Percentiles rank a stretch among this genome's conserved stretches.
phyloP scores from a whole-genome alignment of 2,888 invertebrate species.

The Epiblema foenella region DNA sequence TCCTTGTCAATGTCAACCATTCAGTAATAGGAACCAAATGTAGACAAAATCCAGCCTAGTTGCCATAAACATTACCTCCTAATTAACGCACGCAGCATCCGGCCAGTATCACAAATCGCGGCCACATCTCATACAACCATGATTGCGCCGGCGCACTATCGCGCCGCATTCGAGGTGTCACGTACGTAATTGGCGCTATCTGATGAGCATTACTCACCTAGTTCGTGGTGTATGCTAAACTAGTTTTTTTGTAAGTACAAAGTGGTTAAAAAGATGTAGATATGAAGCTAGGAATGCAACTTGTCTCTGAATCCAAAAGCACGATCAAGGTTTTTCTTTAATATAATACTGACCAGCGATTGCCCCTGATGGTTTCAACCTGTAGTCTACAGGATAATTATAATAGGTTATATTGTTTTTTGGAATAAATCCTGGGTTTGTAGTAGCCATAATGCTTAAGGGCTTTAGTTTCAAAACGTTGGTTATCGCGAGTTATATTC shows the following conservation, averaged over 20 bases:
- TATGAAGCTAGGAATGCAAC: neutral
- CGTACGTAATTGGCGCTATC: slow-evolving; percentile 81
- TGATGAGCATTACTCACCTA: slow-evolving; percentile 72
- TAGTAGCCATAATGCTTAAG: too few species aligned
- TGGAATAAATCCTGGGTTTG: too few species aligned
- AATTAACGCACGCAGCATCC: slow-evolving; percentile 11
- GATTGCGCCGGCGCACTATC: slow-evolving; percentile 27
- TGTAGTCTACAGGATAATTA: too few species aligned
- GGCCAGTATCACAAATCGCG: neutral
- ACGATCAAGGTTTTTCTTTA: neutral
- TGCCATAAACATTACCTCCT: slow-evolving; percentile 8
- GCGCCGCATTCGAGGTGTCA: slow-evolving; percentile 65
- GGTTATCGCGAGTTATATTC: too few species aligned
- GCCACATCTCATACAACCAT: slow-evolving; percentile 17
- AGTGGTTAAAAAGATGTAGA: slow-evolving; percentile 46
- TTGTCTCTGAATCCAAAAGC: neutral
- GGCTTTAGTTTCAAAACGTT: too few species aligned
- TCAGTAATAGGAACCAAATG: neutral
- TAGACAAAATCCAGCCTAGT: neutral
- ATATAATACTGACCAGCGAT: too few species aligned
- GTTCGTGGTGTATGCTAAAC: slow-evolving; percentile 75
- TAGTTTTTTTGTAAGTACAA: slow-evolving; percentile 64
- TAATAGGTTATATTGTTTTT: too few species aligned
- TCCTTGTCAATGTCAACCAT: neutral
- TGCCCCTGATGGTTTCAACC: too few species aligned